phyloP scores from a whole-genome alignment of 2,113 vertebrate species.

The Pseudopodoces humilis region DNA sequence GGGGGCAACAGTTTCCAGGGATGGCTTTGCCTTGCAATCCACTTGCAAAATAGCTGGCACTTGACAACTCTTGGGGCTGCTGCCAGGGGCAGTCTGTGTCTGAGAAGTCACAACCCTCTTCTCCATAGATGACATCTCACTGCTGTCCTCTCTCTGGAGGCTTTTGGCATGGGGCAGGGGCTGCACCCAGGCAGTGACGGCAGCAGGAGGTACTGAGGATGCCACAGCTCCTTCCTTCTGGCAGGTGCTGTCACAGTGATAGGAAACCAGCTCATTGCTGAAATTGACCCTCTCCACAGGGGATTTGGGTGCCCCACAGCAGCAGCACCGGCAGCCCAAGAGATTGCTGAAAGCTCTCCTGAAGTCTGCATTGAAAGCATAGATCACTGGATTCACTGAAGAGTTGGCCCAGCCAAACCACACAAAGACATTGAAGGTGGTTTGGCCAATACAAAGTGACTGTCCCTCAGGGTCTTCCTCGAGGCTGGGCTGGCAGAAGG shows the following conservation, averaged over 20 bases:
- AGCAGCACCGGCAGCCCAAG: constrained; percentile 72
- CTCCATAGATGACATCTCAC: constrained; percentile 20
- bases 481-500: constrained; percentile 69
- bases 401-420: constrained; percentile 88
- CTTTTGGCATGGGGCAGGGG: not conserved
- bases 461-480: not conserved
- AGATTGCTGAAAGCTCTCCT: constrained; percentile 78
- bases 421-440: constrained; percentile 81
- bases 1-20: constrained; percentile 66
- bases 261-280: constrained; percentile 79
- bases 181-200: constrained; percentile 45
- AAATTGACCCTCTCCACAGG: constrained; percentile 76
- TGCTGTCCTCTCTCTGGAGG: constrained; percentile 2
- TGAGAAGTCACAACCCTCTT: constrained; percentile 58
- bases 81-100: not conserved
- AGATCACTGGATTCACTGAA: constrained; percentile 82
- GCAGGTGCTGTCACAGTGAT: constrained; percentile 76
- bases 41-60: constrained; percentile 60
- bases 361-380: constrained; percentile 83
- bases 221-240: constrained; percentile 66
- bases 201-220: not conserved
- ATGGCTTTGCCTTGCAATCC: constrained; percentile 72
- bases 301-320: constrained; percentile 48
- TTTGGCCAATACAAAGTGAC: constrained; percentile 74
- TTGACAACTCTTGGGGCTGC: constrained; percentile 35